Evolutionary conservation across 2,888 invertebrate species (phyloP).

Genomic region (Sminthurides aquaticus): DNA sequence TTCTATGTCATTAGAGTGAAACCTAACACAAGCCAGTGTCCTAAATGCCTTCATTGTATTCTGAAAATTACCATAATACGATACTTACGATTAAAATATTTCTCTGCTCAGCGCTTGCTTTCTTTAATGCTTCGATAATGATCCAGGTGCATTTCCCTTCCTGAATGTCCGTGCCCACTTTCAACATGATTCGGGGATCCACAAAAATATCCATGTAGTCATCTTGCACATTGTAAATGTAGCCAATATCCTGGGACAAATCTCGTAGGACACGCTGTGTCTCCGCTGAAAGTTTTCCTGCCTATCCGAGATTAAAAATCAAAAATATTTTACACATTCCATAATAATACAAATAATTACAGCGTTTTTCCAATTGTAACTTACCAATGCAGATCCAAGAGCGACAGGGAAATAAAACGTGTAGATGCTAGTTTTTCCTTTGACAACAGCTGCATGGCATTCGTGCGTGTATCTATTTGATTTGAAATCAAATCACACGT

Average conservation of each 20-base stretch:
- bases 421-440: slow-evolving; percentile 89
- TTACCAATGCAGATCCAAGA: slow-evolving; percentile 78
- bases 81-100: slow-evolving; percentile 57
- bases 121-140: slow-evolving; percentile 76
- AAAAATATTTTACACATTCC: slow-evolving; percentile 5
- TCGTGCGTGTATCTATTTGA: slow-evolving; percentile 65
- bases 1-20: no score
- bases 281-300: no score
- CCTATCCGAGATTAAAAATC: no score
- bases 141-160: slow-evolving; percentile 96
- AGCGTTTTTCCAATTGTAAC: no score
- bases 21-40: no score
- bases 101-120: slow-evolving; percentile 62
- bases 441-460: slow-evolving; percentile 76
- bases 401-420: slow-evolving; percentile 88
- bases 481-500: no score
- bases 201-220: slow-evolving; percentile 89
- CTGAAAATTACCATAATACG: no score
- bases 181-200: slow-evolving; percentile 75
- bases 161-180: no score
- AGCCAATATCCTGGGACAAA: slow-evolving; percentile 83
- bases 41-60: no score
- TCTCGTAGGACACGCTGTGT: slow-evolving; percentile 60
- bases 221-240: slow-evolving; percentile 91
- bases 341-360: not conserved